phyloP scores from a whole-genome alignment of 2,797 vertebrate species.

The Neosalanx taihuensis region DNA sequence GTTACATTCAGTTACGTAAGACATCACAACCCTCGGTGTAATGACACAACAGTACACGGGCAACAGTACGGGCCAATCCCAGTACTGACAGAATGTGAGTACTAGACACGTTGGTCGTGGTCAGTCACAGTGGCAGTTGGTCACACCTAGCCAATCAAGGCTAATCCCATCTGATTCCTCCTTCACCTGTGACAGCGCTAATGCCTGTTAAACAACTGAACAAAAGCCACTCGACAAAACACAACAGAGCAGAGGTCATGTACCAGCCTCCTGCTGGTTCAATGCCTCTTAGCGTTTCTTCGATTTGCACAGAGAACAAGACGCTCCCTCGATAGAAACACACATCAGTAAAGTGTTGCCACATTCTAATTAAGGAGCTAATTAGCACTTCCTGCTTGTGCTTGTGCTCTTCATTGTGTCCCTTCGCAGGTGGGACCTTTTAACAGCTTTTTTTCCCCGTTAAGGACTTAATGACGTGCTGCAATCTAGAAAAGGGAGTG shows the following conservation, averaged over 20 bases:
- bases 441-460: conserved; percentile 11
- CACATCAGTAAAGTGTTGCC: conserved; percentile 4
- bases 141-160: background rate
- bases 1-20: too few species aligned
- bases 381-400: conserved; percentile 28
- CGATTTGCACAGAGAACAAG: background rate
- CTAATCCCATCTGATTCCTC: background rate
- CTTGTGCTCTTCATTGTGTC: conserved; percentile 8
- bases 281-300: too few species aligned
- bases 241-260: background rate
- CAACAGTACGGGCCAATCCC: too few species aligned
- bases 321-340: background rate
- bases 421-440: conserved; percentile 24
- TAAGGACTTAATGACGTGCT: conserved; percentile 29
- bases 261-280: background rate
- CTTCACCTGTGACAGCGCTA: background rate
- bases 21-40: background rate
- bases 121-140: background rate
- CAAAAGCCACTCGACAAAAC: background rate
- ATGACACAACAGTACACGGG: background rate
- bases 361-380: conserved; percentile 15
- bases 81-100: too few species aligned
- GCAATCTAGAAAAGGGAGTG: background rate
- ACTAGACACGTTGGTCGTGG: too few species aligned
- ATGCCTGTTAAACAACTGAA: background rate